phyloP scores from a whole-genome alignment of 2,797 vertebrate species.

The Crypturellus tataupa region DNA sequence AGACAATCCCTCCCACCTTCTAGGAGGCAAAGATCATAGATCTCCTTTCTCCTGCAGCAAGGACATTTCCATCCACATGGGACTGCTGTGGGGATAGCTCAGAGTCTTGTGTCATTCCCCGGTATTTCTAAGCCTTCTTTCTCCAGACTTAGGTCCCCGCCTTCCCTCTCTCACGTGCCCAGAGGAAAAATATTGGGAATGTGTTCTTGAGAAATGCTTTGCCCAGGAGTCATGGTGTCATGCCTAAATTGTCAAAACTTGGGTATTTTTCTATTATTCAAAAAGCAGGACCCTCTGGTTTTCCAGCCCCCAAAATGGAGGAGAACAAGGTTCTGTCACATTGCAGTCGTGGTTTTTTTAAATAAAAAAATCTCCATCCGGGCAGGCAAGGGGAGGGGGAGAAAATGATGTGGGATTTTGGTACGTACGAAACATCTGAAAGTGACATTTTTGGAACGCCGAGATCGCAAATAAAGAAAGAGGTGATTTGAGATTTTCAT shows the following conservation, averaged over 20 bases:
- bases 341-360: neutral
- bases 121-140: neutral
- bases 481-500: constrained; percentile 62
- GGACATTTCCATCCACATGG: neutral
- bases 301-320: neutral
- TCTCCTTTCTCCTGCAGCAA: neutral
- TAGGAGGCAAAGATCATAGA: neutral
- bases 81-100: neutral
- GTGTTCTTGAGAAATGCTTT: neutral
- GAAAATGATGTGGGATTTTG: neutral
- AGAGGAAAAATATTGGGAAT: neutral
- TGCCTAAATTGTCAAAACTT: neutral
- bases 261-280: neutral
- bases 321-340: neutral
- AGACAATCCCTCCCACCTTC: neutral
- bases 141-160: accelerated
- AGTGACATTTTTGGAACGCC: neutral
- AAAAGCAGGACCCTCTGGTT: neutral
- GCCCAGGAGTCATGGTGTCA: neutral
- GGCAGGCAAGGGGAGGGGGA: neutral
- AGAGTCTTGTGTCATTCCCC: neutral
- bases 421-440: constrained; percentile 38
- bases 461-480: constrained; percentile 63
- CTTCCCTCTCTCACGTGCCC: accelerated
- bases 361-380: neutral